Percentiles rank a stretch among this genome's conserved stretches.
These are phyloP conservation scores for Dichetophora obliterata DNA, from an alignment of 2,888 invertebrate genomes.

Conservation along the genomic window DNA sequence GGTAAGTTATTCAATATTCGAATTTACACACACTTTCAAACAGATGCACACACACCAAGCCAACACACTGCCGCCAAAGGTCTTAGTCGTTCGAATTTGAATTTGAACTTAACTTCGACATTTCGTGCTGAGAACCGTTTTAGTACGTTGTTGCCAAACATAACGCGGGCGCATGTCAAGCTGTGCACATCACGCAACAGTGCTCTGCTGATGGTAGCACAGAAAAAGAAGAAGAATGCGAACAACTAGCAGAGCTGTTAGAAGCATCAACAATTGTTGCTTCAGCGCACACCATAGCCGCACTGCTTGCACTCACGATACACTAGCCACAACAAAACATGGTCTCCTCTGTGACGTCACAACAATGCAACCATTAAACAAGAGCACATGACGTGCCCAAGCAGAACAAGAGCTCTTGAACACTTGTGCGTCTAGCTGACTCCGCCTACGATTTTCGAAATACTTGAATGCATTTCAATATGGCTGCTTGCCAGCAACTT, in stretches of 20 bases:
- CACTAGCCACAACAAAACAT: constrained; percentile 32
- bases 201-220: neutral
- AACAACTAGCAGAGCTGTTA: neutral
- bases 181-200: constrained; percentile 25
- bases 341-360: constrained; percentile 37
- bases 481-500: constrained; percentile 47
- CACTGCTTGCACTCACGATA: constrained; percentile 45
- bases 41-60: neutral
- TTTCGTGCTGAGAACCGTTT: neutral
- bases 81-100: constrained; percentile 1
- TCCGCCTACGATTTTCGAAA: constrained; percentile 68
- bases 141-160: neutral
- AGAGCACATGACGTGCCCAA: neutral
- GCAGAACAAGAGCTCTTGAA: neutral
- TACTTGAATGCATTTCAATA: constrained; percentile 69
- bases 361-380: constrained; percentile 5
- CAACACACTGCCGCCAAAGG: neutral
- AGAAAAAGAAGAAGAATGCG: neutral
- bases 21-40: too few species aligned
- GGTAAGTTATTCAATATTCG: neutral
- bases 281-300: constrained; percentile 46
- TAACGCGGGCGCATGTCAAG: constrained; percentile 31
- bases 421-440: constrained; percentile 51
- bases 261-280: neutral
- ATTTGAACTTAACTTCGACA: constrained; percentile 9